Conservation (phyloP, 2,113 vertebrate genomes). For the Aix galericulata region DNA sequence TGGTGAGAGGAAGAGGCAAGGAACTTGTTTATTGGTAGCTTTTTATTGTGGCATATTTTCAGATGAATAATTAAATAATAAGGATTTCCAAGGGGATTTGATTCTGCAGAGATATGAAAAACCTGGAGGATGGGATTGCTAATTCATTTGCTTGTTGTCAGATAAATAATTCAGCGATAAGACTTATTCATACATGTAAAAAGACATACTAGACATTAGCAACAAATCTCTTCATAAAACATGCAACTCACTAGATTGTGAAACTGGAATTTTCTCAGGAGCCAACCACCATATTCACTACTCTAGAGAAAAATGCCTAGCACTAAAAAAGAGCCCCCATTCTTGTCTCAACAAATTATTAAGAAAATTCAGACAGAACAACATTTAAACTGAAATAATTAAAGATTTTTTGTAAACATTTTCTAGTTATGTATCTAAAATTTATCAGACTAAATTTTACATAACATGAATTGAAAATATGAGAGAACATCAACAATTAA, state of each 20-base stretch:
- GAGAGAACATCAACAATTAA: background rate
- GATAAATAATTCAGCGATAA: conserved; percentile 20
- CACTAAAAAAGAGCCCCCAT: background rate
- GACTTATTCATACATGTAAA: background rate
- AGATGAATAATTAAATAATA: conserved; percentile 10
- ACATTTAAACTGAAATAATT: background rate
- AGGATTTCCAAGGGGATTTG: background rate
- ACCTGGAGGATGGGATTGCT: background rate
- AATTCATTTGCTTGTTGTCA: background rate
- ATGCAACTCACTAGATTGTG: background rate
- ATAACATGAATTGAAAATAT: background rate
- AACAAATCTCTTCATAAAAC: background rate
- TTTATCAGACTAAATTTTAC: background rate
- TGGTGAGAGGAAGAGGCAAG: background rate
- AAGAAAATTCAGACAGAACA: background rate
- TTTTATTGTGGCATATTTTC: background rate
- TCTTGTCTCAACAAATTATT: background rate
- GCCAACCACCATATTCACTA: background rate
- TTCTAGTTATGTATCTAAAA: background rate
- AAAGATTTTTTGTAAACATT: background rate
- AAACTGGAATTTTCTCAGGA: background rate
- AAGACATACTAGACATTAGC: background rate
- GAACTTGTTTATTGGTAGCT: background rate
- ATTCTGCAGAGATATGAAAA: background rate
- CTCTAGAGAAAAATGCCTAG: background rate